A percentile compares a stretch with the other conserved stretches of the same genome.
These are phyloP conservation scores for Chouioia cunea DNA, from an alignment of 2,888 invertebrate genomes.

Conservation along the genomic window DNA sequence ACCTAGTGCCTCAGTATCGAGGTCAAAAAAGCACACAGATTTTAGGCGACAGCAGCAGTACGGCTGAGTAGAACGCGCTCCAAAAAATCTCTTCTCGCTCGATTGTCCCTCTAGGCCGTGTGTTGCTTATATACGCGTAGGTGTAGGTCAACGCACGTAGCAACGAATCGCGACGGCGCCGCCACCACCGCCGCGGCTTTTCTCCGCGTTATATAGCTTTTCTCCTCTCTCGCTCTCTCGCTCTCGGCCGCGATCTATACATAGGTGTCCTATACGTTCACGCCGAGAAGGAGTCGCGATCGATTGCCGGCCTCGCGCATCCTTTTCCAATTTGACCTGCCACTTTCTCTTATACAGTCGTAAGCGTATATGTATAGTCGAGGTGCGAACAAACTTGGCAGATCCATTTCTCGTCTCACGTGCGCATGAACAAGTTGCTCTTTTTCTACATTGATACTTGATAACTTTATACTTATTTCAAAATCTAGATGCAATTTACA, in stretches of 20 bases:
- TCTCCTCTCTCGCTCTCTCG: background rate
- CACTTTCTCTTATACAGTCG: slow-evolving; percentile 19
- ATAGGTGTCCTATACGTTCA: background rate
- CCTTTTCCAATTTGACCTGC: slow-evolving; percentile 38
- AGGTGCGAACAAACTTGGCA: slow-evolving; percentile 9
- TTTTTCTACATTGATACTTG: too few species aligned
- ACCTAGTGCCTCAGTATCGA: slow-evolving; percentile 20
- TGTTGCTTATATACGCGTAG: slow-evolving; percentile 3
- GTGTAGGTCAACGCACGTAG: slow-evolving; percentile 33
- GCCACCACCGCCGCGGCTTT: background rate
- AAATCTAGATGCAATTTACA: too few species aligned
- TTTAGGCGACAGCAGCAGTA: slow-evolving; percentile 5
- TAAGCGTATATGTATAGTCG: slow-evolving; percentile 3
- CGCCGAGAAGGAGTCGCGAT: slow-evolving; percentile 33
- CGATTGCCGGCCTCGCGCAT: slow-evolving; percentile 35
- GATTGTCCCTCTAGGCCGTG: background rate
- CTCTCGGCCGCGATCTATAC: background rate
- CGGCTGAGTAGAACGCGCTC: slow-evolving; percentile 23
- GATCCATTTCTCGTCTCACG: background rate
- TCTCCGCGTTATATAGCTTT: background rate
- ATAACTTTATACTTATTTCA: too few species aligned
- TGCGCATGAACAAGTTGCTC: too few species aligned
- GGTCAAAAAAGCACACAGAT: slow-evolving; percentile 34
- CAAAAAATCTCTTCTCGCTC: background rate
- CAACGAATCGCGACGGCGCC: background rate